phyloP scores from a whole-genome alignment of 64 coral and sea anemone genomes.

The Montipora foliosa region DNA sequence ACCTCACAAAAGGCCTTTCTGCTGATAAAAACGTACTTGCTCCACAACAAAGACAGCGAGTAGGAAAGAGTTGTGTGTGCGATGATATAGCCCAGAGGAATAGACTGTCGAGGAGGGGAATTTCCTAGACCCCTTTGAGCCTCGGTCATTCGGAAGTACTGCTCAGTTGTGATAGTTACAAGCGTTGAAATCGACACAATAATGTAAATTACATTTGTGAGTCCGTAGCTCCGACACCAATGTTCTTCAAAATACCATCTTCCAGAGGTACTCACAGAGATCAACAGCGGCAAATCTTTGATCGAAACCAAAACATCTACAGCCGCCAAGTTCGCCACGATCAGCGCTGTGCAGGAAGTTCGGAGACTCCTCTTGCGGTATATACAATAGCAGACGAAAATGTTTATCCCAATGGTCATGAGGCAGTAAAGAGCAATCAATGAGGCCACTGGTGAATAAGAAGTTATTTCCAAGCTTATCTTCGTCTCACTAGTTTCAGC shows the following conservation, averaged over 20 bases:
- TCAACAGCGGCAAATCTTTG: slow-evolving; percentile 91
- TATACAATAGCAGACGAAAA: slow-evolving; percentile 89
- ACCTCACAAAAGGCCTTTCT: slow-evolving; percentile 97
- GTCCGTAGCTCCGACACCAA: slow-evolving; percentile 97
- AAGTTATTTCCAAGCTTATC: slow-evolving; percentile 85
- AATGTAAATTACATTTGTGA: slow-evolving; percentile 98
- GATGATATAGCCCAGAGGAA: slow-evolving; percentile 92
- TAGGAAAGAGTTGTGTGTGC: slow-evolving; percentile 97
- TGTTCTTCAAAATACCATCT: slow-evolving; percentile 99
- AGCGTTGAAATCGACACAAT: slow-evolving; percentile 96
- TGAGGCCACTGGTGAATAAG: slow-evolving; percentile 79
- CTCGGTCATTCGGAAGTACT: slow-evolving; percentile 73
- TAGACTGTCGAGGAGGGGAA: slow-evolving; percentile 49
- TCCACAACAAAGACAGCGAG: slow-evolving; percentile 94
- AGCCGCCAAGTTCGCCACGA: slow-evolving; percentile 94
- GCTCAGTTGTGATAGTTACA: slow-evolving; percentile 92
- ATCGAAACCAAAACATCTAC: slow-evolving; percentile 97
- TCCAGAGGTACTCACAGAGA: slow-evolving; percentile 78
- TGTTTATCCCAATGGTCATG: slow-evolving; percentile 88
- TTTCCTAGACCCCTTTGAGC: slow-evolving; percentile 6
- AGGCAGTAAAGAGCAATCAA: slow-evolving; percentile 86
- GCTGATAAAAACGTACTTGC: slow-evolving; percentile 98
- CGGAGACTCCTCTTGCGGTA: slow-evolving; percentile 94
- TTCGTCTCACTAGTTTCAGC: slow-evolving; percentile 12
- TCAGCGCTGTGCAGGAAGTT: slow-evolving; percentile 90